Base-by-base conservation (phyloP, 2,888 invertebrate genomes). In the Dasysyrphus tricinctus region DNA sequence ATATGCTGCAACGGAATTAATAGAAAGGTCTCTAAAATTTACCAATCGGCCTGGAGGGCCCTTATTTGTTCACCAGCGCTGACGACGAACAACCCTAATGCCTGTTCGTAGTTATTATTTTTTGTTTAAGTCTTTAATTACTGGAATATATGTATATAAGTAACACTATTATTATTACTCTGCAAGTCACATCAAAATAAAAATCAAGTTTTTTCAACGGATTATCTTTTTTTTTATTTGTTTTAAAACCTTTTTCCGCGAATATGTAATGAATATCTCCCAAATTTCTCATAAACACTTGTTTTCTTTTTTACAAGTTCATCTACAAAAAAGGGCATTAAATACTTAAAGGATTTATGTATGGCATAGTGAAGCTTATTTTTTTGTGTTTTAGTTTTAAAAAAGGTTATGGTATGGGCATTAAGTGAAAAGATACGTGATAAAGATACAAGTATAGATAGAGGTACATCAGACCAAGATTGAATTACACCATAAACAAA, bases 401-500 rank as follows among this genome's bases (percentile, higher is more conserved):
- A 61, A 77, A 77, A 69, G 49, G 54, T 81, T 65, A 16, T 47
- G 9, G 8, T 47, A 65, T 65, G 65, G 65, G 51, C 76, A 73
- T 77, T 65, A 65, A 65, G 57, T 73, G 57, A 72, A 73, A 72
- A 82, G 72, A 77, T 77, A 82, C 72, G 72, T 72, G 81, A 81
- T 77, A 82, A 67, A 77, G 77, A 73, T 77, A 82, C 81, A 77
- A 57, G 77, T 37, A 81, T 32, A 32, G 32, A 32, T 32, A 32
- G n/a, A 24, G 63, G 65, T 81, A 81, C 77, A 77, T 76, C 75
- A 49, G 61, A 61, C 51, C 51, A 51, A 76, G 81, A 82, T 82
- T 72, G 57, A 82, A 82, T 82, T 82, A 77, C 81, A 77, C 57
- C 44, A 65, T 72, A 77, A 47, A 47, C 72, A 82, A 57, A 82